Base-by-base conservation (phyloP, 2,113 vertebrate genomes). In the Elachura formosa region DNA sequence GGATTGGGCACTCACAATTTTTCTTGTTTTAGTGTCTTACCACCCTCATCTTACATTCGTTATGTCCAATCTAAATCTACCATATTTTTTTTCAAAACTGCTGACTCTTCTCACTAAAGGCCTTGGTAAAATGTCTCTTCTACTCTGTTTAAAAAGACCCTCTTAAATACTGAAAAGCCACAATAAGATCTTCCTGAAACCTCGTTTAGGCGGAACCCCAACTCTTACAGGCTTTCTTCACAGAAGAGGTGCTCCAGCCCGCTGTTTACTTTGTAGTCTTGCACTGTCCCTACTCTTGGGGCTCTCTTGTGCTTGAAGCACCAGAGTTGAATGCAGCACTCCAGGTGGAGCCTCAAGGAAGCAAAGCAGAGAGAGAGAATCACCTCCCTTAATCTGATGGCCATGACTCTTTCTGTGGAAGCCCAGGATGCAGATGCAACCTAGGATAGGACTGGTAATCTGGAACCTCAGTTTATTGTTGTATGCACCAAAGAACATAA, bases 291-390 rank as follows among this genome's bases (percentile, higher is more conserved):
- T 1, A 0, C 8, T 68, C 15, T 5, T 7, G 58, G 12, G 8
- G 5, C 20, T 28, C 38, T 29, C 24, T 31, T 4, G 3, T 17
- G 36, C 6, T 73, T 18, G 9, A 18, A 28, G 11, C 3, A 52
- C 14, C 29, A 34, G 38, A 52, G 7, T 2, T 26, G 38, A 12
- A 38, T 21, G 38, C 45, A 66, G 10, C 7, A 43, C 23, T 28
- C 4, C 38, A 68, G 20, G 20, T 31, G 23, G 10, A 1, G 7
- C 28, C 12, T 51, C 25, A n/a, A 4, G 4, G 62, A 9, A 80
- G 12, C 0, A 0, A 41, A 84, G 11, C 1, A 66, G 41, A 66
- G 9, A 34, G 29, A 23, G 1, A 64, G 6, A 66, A 31, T 45
- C 13, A 34, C 25, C 19, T 9, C 10, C 13, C 8, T 56, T 2